These are phyloP conservation scores for Dicerorhinus sumatrensis DNA, from an alignment of 2,113 vertebrate species.

Conservation along the genomic window DNA sequence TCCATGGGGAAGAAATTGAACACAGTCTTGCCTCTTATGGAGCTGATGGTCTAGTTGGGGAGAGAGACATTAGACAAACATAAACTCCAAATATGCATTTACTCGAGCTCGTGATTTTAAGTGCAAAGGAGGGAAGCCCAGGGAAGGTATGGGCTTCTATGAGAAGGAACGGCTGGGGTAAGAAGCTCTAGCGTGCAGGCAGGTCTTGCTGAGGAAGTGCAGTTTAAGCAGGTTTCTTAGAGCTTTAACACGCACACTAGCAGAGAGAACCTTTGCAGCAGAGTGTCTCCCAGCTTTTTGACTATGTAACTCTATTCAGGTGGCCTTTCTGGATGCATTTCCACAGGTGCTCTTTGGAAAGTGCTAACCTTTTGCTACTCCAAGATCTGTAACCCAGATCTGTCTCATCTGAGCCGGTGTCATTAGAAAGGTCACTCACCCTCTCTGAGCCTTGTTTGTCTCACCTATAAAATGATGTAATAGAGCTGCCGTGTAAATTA, in stretches of 20 bases:
- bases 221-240: not conserved
- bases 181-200: not conserved
- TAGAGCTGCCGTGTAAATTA: not conserved
- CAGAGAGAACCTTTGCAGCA: not conserved
- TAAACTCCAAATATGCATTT: not conserved
- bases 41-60: not conserved
- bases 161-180: not conserved
- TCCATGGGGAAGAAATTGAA: rapidly evolving
- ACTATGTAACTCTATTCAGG: not conserved
- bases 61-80: not conserved
- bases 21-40: not conserved
- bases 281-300: not conserved
- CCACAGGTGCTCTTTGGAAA: not conserved
- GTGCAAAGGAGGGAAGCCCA: not conserved
- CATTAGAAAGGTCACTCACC: not conserved
- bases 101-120: not conserved
- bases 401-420: not conserved
- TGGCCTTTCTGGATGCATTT: not conserved
- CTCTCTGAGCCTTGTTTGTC: not conserved
- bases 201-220: not conserved
- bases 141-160: not conserved
- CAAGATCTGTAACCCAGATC: not conserved
- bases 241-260: rapidly evolving
- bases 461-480: not conserved
- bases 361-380: not conserved